Evolutionary conservation across 2,113 vertebrate species (phyloP).

Genomic region (Macquaria australasica): DNA sequence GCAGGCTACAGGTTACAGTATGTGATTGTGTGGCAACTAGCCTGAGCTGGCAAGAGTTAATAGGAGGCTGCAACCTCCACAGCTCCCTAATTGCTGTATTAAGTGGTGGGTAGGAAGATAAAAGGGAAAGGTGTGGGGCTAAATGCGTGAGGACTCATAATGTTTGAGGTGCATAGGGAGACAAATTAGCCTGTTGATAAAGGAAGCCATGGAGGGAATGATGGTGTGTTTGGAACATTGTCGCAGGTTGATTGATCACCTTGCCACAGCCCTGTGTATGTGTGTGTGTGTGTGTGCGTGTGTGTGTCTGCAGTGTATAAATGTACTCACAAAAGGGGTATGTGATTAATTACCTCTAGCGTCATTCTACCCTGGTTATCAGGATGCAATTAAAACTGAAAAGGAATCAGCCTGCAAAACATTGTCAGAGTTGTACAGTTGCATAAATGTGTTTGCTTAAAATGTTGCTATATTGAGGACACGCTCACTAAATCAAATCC

Average conservation of each 20-base stretch:
- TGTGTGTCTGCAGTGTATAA: constrained; percentile 36
- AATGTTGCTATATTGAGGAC: constrained; percentile 30
- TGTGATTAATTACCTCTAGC: constrained; percentile 74
- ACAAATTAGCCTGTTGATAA: constrained; percentile 82
- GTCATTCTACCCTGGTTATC: constrained; percentile 51
- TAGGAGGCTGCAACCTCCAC: constrained; percentile 64
- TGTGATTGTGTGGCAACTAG: constrained; percentile 57
- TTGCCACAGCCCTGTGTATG: constrained; percentile 27
- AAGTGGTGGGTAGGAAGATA: constrained; percentile 76
- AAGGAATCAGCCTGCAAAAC: constrained; percentile 25
- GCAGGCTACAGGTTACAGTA: constrained; percentile 58
- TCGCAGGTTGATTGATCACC: constrained; percentile 74
- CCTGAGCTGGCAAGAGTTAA: constrained; percentile 63
- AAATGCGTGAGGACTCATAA: constrained; percentile 73
- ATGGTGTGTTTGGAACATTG: constrained; percentile 65
- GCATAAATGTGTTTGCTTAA: constrained; percentile 39
- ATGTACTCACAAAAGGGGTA: constrained; percentile 52
- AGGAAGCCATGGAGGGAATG: constrained; percentile 55
- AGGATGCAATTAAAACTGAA: constrained; percentile 70
- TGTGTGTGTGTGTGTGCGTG: not conserved
- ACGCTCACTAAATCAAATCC: constrained; percentile 53
- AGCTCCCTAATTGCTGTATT: constrained; percentile 76
- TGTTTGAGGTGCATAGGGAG: constrained; percentile 69
- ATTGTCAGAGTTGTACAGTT: constrained; percentile 29
- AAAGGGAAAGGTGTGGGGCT: constrained; percentile 74